Evolutionary conservation across 2,797 vertebrate genomes (phyloP).

Genomic region (Anniella stebbinsi): DNA sequence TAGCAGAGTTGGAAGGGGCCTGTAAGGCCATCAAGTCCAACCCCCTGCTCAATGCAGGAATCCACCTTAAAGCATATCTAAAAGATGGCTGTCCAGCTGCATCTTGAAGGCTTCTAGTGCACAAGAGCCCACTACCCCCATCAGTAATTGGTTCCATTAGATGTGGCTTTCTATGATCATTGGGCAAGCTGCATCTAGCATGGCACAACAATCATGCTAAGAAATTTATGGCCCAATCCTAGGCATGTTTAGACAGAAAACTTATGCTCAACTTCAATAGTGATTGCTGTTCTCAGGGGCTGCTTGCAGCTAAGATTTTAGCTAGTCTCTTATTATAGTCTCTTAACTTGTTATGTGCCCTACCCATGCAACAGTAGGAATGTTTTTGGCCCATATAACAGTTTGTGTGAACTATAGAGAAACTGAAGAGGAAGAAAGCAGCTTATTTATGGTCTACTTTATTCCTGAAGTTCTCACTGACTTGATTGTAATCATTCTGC

Average conservation of each 20-base stretch:
- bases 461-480: conserved; percentile 9
- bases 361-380: background rate
- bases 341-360: background rate
- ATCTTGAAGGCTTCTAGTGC: too few relatives aligned
- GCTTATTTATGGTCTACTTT: conserved; percentile 31
- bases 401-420: background rate
- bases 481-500: conserved; percentile 30
- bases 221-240: background rate
- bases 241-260: too few relatives aligned
- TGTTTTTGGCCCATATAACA: background rate
- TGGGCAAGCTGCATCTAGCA: background rate
- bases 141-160: too few relatives aligned
- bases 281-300: background rate
- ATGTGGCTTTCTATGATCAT: background rate
- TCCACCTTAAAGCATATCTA: too few relatives aligned
- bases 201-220: background rate
- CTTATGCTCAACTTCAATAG: background rate
- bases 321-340: background rate
- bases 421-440: conserved; percentile 2
- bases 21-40: too few relatives aligned
- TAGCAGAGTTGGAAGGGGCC: too few relatives aligned
- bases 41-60: too few relatives aligned
- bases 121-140: too few relatives aligned
- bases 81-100: too few relatives aligned
- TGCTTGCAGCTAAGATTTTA: background rate